Conservation (phyloP, 1,140 invertebrate species). For the Brachionus angularis region DNA sequence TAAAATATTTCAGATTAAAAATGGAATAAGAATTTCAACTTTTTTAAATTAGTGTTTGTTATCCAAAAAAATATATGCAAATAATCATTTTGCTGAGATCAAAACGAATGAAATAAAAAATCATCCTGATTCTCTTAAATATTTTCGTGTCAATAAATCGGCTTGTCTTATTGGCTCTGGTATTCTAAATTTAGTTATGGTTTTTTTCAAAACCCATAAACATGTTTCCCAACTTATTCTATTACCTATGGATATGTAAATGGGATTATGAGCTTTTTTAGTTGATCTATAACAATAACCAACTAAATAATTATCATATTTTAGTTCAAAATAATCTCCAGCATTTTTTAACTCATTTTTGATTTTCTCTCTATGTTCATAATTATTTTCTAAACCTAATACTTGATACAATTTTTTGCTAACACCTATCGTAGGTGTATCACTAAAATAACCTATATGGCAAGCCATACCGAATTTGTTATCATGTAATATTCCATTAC, state of each 20-base stretch:
- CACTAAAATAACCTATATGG: constrained; percentile 54
- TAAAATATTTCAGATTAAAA: too few species aligned
- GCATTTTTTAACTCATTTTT: constrained; percentile 20
- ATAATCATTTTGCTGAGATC: too few species aligned
- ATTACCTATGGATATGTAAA: constrained; percentile 60
- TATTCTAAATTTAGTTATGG: constrained; percentile 54
- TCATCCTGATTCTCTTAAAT: constrained; percentile 48
- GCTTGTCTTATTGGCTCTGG: constrained; percentile 59
- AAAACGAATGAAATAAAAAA: too few species aligned
- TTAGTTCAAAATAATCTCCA: constrained; percentile 33
- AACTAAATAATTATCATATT: constrained; percentile 11
- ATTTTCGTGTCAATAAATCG: constrained; percentile 51
- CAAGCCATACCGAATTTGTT: constrained; percentile 56
- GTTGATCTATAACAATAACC: constrained; percentile 36
- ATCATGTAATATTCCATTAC: constrained; percentile 60
- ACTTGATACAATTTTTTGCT: constrained; percentile 56
- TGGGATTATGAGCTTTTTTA: constrained; percentile 51
- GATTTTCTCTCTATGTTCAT: constrained; percentile 50
- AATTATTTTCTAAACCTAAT: constrained; percentile 53
- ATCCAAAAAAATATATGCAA: too few species aligned
- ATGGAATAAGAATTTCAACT: too few species aligned
- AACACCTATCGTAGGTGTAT: constrained; percentile 55
- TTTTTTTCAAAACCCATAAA: constrained; percentile 52
- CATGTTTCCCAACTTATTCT: constrained; percentile 57
- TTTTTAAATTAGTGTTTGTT: too few species aligned